phyloP scores from a whole-genome alignment of 2,797 vertebrate genomes.

The Coregonus sp. region DNA sequence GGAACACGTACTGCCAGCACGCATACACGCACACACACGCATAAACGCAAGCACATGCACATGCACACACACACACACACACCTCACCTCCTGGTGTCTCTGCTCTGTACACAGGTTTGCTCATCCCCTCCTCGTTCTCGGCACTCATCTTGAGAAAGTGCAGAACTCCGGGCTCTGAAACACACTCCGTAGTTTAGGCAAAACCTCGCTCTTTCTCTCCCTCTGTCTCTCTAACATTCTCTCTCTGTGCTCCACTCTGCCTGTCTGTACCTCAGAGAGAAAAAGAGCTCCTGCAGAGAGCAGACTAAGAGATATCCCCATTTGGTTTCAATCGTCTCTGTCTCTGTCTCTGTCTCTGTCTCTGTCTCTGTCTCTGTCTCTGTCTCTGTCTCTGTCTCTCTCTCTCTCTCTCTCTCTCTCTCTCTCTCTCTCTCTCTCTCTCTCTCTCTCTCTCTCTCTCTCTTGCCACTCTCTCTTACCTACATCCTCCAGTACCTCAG shows the following conservation, averaged over 20 bases:
- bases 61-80: slow-evolving; percentile 23
- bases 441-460: neutral
- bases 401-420: too few species aligned
- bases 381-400: neutral
- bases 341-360: too few species aligned
- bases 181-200: slow-evolving; percentile 48
- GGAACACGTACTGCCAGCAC: neutral
- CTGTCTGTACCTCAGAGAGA: neutral
- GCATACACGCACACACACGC: slow-evolving; percentile 18
- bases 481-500: slow-evolving; percentile 76
- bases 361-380: neutral
- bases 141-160: slow-evolving; percentile 77
- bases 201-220: slow-evolving; percentile 47
- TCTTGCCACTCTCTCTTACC: slow-evolving; percentile 67
- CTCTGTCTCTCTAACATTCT: slow-evolving; percentile 31
- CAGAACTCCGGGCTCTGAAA: slow-evolving; percentile 73
- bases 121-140: slow-evolving; percentile 72
- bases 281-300: too few species aligned
- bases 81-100: slow-evolving; percentile 63
- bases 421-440: neutral
- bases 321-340: too few species aligned
- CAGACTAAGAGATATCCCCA: too few species aligned
- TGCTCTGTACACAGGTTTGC: slow-evolving; percentile 69
- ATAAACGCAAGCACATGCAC: slow-evolving; percentile 9
- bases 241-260: neutral